Conservation (phyloP, 2,113 vertebrate species). For the Triplophysa siluroides region DNA sequence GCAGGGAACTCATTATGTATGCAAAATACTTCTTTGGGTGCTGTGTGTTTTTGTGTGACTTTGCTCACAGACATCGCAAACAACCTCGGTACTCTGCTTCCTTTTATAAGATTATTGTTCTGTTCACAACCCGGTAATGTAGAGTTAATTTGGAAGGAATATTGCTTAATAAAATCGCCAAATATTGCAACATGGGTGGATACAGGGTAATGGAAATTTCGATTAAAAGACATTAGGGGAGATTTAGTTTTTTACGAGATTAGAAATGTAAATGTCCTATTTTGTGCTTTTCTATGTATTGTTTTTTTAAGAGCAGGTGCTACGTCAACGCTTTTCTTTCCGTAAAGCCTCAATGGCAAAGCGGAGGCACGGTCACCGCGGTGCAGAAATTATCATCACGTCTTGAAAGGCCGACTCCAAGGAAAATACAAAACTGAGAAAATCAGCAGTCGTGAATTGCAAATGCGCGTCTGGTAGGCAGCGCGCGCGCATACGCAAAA, state of each 20-base stretch:
- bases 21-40: not conserved
- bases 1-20: constrained; percentile 7
- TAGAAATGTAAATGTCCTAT: no score
- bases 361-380: constrained; percentile 28
- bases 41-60: not conserved
- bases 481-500: not conserved
- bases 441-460: constrained; percentile 38
- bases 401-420: constrained; percentile 42
- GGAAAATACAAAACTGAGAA: constrained; percentile 46
- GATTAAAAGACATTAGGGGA: no score
- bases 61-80: not conserved
- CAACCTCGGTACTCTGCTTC: not conserved
- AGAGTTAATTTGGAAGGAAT: no score
- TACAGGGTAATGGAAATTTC: no score
- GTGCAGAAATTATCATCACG: constrained; percentile 48
- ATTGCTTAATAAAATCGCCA: no score
- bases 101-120: not conserved
- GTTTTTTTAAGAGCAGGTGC: not conserved
- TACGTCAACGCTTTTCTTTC: not conserved
- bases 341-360: not conserved
- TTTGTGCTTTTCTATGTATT: no score
- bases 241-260: no score
- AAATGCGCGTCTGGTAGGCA: constrained; percentile 22
- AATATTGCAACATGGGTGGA: no score
- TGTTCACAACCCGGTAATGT: no score